Conservation (phyloP, 2,797 vertebrate genomes). For the Epinephelus malabaricus region DNA sequence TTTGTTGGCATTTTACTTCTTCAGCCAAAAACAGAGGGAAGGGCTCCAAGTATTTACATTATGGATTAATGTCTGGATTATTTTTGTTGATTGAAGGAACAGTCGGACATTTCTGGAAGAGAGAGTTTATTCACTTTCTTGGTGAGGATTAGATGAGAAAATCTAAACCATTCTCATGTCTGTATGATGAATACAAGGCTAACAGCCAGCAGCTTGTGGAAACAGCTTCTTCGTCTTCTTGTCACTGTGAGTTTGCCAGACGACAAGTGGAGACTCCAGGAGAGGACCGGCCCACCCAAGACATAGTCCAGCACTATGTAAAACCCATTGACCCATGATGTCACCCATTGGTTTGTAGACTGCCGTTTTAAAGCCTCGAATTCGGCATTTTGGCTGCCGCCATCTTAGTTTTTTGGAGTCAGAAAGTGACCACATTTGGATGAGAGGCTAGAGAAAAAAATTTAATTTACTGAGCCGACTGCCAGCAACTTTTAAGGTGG, state of each 20-base stretch:
- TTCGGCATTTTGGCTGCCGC: no score
- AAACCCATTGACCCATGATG: no score
- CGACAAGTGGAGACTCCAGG: neutral
- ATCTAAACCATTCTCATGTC: neutral
- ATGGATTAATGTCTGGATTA: neutral
- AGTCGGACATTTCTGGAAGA: neutral
- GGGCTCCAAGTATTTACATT: neutral
- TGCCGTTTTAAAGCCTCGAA: no score
- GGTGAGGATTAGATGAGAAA: neutral
- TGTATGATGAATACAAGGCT: neutral
- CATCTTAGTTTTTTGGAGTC: no score
- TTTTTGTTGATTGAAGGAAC: neutral
- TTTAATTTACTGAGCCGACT: no score
- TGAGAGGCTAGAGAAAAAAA: no score
- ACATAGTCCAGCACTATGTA: neutral
- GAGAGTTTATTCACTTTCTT: neutral
- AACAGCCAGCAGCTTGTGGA: neutral
- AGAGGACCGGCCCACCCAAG: neutral
- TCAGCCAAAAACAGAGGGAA: neutral
- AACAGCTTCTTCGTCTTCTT: neutral
- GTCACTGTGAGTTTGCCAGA: neutral
- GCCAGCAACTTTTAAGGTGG: no score
- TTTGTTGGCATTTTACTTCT: neutral
- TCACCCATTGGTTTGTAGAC: no score
- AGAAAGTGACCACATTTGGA: no score